A percentile compares a stretch with the other conserved stretches of the same genome.
Evolutionary conservation across 2,113 vertebrate genomes (phyloP).

Genomic region (Prinia subflava): DNA sequence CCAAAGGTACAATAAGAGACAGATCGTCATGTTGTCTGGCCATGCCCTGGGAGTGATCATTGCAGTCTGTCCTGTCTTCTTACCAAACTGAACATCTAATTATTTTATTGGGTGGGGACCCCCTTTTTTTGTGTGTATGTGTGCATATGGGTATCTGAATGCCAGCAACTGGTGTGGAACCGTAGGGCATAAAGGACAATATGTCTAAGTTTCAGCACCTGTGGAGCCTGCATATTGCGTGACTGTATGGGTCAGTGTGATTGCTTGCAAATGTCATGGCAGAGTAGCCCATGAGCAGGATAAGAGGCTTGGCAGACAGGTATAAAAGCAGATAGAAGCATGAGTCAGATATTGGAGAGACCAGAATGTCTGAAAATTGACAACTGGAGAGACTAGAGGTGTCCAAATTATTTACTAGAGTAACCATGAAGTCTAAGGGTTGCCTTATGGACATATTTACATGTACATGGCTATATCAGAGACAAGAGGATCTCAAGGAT

Average conservation of each 20-base stretch:
- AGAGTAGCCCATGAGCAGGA: background rate
- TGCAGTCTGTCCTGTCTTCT: background rate
- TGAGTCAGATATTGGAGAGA: background rate
- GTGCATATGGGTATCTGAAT: background rate
- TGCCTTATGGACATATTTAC: background rate
- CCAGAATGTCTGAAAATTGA: background rate
- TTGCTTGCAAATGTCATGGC: background rate
- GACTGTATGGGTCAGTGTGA: background rate
- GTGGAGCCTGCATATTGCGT: background rate
- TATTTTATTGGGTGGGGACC: background rate
- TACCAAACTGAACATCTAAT: background rate
- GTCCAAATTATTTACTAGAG: background rate
- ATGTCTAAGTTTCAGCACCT: background rate
- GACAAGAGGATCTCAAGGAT: background rate
- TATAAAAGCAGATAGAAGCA: background rate
- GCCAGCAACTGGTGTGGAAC: background rate
- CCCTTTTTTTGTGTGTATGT: background rate
- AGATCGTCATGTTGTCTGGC: background rate
- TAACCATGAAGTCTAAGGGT: background rate
- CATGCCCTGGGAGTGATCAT: background rate
- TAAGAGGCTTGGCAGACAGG: background rate
- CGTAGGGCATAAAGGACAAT: background rate
- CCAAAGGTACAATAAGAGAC: background rate
- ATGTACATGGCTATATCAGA: rapidly evolving
- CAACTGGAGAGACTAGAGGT: background rate